phyloP scores from a whole-genome alignment of 2,888 invertebrate species.

The Plebejus argus region DNA sequence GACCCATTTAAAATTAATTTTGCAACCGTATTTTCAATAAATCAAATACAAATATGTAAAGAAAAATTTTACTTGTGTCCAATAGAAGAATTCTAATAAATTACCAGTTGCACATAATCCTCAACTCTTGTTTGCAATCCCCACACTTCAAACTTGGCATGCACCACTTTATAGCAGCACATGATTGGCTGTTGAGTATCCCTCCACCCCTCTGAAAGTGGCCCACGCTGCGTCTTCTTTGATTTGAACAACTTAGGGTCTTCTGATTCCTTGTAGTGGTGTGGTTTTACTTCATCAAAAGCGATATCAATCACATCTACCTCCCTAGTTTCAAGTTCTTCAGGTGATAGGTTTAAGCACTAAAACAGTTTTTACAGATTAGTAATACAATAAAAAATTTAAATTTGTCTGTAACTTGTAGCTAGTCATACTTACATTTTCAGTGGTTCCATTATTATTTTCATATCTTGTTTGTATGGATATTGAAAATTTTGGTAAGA shows the following conservation, averaged over 20 bases:
- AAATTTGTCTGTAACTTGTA: neutral
- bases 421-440: conserved; percentile 86
- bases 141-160: conserved; percentile 95
- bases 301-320: conserved; percentile 94
- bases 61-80: too few species aligned
- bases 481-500: conserved; percentile 91
- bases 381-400: neutral
- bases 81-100: too few species aligned
- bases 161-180: conserved; percentile 96
- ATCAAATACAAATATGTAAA: too few species aligned
- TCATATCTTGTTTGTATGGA: conserved; percentile 94
- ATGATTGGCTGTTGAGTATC: conserved; percentile 88
- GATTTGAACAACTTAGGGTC: conserved; percentile 93
- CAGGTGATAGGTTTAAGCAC: conserved; percentile 87
- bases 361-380: conserved; percentile 60
- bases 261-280: conserved; percentile 94
- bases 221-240: conserved; percentile 90
- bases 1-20: too few species aligned
- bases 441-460: conserved; percentile 91
- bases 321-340: conserved; percentile 86
- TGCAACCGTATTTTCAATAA: too few species aligned
- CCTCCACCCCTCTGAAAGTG: conserved; percentile 91
- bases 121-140: conserved; percentile 94
- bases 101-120: conserved; percentile 91
- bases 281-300: conserved; percentile 90